phyloP scores from a whole-genome alignment of 2,797 vertebrate species.

The Glossophaga mutica region DNA sequence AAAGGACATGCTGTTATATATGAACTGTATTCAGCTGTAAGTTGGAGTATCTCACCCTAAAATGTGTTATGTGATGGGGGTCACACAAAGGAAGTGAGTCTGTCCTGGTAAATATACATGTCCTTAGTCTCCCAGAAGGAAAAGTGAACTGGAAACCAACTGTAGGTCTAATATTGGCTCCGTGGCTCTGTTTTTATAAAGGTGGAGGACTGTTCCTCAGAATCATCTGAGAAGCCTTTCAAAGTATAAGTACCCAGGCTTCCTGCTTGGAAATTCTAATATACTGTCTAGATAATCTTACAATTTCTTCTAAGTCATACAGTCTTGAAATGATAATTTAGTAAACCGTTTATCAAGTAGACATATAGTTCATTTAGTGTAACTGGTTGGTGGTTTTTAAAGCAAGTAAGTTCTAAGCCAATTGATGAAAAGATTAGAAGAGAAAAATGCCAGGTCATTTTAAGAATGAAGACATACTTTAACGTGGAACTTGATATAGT shows the following conservation, averaged over 20 bases:
- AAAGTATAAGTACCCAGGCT: neutral
- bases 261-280: neutral
- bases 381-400: neutral
- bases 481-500: neutral
- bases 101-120: neutral
- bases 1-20: neutral
- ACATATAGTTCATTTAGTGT: neutral
- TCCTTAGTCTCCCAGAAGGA: neutral
- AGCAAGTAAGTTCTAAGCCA: neutral
- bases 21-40: neutral
- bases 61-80: neutral
- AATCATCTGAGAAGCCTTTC: neutral
- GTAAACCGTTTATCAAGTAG: conserved; percentile 5
- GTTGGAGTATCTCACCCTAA: neutral
- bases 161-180: neutral
- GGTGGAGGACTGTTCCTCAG: neutral
- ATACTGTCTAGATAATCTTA: neutral
- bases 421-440: neutral
- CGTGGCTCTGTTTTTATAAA: neutral
- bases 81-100: neutral
- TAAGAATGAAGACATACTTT: conserved; percentile 1
- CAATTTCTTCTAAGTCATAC: neutral
- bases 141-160: neutral
- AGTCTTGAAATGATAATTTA: conserved; percentile 32
- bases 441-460: conserved; percentile 12